A percentile compares a stretch with the other conserved stretches of the same genome.
phyloP scores from a whole-genome alignment of 2,113 vertebrate genomes.

The Erythrolamprus reginae region DNA sequence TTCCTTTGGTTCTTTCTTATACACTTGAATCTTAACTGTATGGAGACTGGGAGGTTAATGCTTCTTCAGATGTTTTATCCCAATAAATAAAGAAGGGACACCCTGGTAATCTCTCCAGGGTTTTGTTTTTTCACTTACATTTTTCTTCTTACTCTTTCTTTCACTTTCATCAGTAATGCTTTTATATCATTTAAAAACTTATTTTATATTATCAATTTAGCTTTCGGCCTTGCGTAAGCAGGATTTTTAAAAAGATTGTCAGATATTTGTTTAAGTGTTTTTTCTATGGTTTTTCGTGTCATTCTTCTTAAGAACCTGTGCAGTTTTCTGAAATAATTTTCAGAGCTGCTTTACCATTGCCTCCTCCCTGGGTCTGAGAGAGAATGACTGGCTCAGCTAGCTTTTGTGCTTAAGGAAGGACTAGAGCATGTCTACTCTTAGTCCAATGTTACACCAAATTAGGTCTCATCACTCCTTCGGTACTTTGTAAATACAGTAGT shows the following conservation, averaged over 20 bases:
- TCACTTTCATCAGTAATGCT: neutral
- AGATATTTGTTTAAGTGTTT: neutral
- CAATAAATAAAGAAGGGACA: neutral
- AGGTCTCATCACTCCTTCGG: neutral
- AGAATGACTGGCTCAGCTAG: neutral
- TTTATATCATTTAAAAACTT: neutral
- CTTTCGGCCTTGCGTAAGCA: neutral
- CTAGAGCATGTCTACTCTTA: neutral
- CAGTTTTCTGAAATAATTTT: neutral
- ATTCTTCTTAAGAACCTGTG: neutral
- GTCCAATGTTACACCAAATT: neutral
- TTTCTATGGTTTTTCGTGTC: neutral
- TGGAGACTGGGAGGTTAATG: constrained; percentile 11
- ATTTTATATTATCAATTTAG: neutral
- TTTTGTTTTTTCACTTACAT: neutral
- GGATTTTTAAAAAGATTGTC: neutral
- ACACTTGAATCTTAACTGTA: neutral
- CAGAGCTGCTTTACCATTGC: neutral
- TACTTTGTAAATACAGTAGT: neutral
- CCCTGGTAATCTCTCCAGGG: accelerated
- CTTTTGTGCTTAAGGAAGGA: neutral
- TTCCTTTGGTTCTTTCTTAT: neutral
- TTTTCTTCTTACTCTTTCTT: neutral
- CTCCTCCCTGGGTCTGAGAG: neutral
- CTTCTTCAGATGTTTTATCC: neutral